A percentile compares a stretch with the other conserved stretches of the same genome.
Evolutionary conservation across 2,797 vertebrate genomes (phyloP).

Genomic region (Lepus townsendii): DNA sequence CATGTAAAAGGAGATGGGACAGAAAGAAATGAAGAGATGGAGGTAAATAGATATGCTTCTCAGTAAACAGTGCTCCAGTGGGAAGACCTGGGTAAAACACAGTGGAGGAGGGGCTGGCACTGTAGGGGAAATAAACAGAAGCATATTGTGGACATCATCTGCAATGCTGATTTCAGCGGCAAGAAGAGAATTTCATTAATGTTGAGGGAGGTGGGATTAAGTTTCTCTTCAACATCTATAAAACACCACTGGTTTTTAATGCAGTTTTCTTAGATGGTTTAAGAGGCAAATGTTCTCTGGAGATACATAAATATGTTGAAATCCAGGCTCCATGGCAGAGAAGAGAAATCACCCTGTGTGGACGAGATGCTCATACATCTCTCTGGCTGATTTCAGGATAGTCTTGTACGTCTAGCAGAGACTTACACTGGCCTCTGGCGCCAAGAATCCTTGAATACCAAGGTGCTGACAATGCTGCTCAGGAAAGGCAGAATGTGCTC

Average conservation of each 20-base stretch:
- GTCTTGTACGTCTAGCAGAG: background rate
- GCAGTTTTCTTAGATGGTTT: slow-evolving; percentile 37
- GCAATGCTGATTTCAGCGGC: background rate
- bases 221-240: slow-evolving; percentile 15
- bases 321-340: background rate
- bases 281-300: background rate
- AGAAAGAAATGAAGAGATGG: slow-evolving; percentile 59
- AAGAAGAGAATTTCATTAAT: slow-evolving; percentile 7
- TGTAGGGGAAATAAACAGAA: background rate
- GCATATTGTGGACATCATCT: background rate
- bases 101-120: background rate
- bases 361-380: background rate
- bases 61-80: slow-evolving; percentile 33
- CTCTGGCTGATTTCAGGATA: background rate
- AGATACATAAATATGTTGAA: background rate
- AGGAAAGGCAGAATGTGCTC: background rate
- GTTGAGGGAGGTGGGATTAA: background rate
- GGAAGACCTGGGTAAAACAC: slow-evolving; percentile 57
- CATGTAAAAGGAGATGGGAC: slow-evolving; percentile 64
- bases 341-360: background rate
- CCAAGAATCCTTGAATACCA: background rate
- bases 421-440: background rate
- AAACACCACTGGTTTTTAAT: background rate
- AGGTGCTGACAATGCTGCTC: background rate
- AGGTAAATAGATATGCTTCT: fast-evolving